Conservation (phyloP, 2,113 vertebrate genomes). For the Scomber colias region DNA sequence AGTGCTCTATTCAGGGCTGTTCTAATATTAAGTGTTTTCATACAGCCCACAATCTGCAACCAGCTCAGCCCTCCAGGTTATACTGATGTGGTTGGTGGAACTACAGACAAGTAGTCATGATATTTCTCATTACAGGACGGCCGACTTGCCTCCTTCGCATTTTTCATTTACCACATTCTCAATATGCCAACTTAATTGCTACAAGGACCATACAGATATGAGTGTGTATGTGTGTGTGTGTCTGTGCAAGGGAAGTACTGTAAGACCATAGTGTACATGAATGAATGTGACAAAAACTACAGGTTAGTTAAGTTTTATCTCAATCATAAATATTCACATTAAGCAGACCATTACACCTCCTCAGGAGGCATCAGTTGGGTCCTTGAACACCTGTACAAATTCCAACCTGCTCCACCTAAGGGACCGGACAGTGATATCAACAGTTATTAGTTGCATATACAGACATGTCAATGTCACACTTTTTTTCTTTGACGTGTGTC, state of each 20-base stretch:
- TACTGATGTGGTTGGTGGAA: conserved; percentile 46
- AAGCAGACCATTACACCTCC: background rate
- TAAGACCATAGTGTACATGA: background rate
- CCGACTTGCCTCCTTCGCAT: conserved; percentile 15
- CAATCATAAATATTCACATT: too few species aligned
- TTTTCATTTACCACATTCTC: conserved; percentile 18
- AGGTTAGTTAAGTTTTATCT: too few species aligned
- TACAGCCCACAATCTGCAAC: conserved; percentile 22
- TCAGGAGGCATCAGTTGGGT: too few species aligned
- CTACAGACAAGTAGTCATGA: conserved; percentile 29
- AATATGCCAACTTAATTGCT: conserved; percentile 18
- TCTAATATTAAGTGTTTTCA: conserved; percentile 48
- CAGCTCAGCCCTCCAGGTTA: conserved; percentile 24
- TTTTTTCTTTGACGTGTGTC: background rate
- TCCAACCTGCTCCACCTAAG: background rate
- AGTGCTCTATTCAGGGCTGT: conserved; percentile 9
- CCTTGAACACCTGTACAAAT: background rate
- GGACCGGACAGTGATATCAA: background rate
- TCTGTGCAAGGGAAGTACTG: background rate
- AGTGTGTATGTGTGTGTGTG: conserved; percentile 4
- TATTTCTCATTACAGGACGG: conserved; percentile 40
- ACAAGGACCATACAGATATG: conserved; percentile 32
- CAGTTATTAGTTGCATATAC: background rate
- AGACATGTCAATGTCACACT: background rate
- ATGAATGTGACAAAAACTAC: conserved; percentile 1